phyloP scores from a whole-genome alignment of 53 echinoderm and acorn worm species.

The Henricia sp. region DNA sequence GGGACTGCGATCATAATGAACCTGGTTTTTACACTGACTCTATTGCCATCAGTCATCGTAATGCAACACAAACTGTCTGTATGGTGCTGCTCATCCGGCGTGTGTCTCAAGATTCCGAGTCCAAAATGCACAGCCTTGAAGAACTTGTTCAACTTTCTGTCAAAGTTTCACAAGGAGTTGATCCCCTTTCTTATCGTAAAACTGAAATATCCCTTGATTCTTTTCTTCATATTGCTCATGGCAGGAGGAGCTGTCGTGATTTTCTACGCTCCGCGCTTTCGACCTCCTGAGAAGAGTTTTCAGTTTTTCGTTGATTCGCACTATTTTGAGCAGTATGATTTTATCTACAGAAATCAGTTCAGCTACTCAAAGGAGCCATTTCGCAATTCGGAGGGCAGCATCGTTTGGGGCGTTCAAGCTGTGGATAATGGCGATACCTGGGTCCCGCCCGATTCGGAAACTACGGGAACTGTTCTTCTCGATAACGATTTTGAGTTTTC shows the following conservation, averaged over 20 bases:
- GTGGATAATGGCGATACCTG: slow-evolving; percentile 64
- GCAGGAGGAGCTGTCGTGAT: slow-evolving; percentile 65
- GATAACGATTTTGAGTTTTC: slow-evolving; percentile 66
- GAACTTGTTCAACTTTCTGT: background rate
- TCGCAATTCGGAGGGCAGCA: background rate
- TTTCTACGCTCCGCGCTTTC: slow-evolving; percentile 69
- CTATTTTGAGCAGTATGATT: slow-evolving; percentile 77
- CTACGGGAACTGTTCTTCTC: slow-evolving; percentile 20
- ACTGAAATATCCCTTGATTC: slow-evolving; percentile 70
- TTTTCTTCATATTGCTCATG: slow-evolving; percentile 59
- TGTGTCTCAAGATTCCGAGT: too few relatives aligned
- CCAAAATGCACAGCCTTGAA: background rate
- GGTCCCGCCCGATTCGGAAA: slow-evolving; percentile 71
- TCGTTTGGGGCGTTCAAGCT: slow-evolving; percentile 76
- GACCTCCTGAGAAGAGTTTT: slow-evolving; percentile 63
- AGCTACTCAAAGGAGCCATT: background rate
- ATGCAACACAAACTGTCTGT: slow-evolving; percentile 66
- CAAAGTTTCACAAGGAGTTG: slow-evolving; percentile 14
- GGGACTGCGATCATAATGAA: slow-evolving; percentile 84
- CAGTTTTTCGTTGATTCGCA: slow-evolving; percentile 66
- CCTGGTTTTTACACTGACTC: slow-evolving; percentile 74
- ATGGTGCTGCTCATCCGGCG: slow-evolving; percentile 28
- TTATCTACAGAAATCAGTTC: slow-evolving; percentile 63
- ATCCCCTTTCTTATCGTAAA: slow-evolving; percentile 76
- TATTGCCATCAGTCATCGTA: slow-evolving; percentile 82